A percentile compares a stretch with the other conserved stretches of the same genome.
Evolutionary conservation across 2,113 vertebrate species (phyloP).

Genomic region (Caranx ignobilis): DNA sequence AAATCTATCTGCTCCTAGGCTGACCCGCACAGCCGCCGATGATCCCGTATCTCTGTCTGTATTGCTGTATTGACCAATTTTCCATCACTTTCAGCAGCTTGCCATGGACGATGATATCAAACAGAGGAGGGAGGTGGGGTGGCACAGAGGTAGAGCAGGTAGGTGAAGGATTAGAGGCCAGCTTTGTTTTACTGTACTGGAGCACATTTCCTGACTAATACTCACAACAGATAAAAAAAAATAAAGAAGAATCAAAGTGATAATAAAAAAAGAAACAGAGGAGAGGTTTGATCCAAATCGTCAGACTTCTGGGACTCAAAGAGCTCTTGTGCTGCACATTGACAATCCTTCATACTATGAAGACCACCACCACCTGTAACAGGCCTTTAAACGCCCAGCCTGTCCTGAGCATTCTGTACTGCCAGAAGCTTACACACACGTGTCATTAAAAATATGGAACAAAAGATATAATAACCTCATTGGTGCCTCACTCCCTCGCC

Average conservation of each 20-base stretch:
- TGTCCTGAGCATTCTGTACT: constrained; percentile 9
- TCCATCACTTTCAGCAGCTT: constrained; percentile 57
- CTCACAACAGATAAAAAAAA: background rate
- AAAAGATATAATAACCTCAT: constrained; percentile 41
- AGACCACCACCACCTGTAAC: background rate
- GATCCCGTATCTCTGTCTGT: constrained; percentile 60
- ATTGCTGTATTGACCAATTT: constrained; percentile 46
- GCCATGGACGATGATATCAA: constrained; percentile 50
- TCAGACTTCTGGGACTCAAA: constrained; percentile 12
- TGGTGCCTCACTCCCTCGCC: constrained; percentile 16
- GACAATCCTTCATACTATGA: constrained; percentile 12
- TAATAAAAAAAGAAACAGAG: background rate
- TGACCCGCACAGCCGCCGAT: constrained; percentile 58
- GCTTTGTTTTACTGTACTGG: constrained; percentile 8
- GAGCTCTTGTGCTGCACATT: constrained; percentile 6
- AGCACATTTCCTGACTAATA: constrained; percentile 7
- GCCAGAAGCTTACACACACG: constrained; percentile 50
- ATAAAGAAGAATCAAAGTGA: background rate
- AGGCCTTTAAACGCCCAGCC: constrained; percentile 7
- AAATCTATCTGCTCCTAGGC: constrained; percentile 57
- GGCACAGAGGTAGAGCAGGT: constrained; percentile 7
- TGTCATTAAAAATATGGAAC: constrained; percentile 50
- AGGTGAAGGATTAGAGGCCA: constrained; percentile 33
- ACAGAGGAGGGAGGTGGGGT: background rate
- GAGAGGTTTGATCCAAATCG: constrained; percentile 19